These are phyloP conservation scores for Drosophila paranaensis DNA, from an alignment of 2,888 invertebrate genomes.

Conservation along the genomic window DNA sequence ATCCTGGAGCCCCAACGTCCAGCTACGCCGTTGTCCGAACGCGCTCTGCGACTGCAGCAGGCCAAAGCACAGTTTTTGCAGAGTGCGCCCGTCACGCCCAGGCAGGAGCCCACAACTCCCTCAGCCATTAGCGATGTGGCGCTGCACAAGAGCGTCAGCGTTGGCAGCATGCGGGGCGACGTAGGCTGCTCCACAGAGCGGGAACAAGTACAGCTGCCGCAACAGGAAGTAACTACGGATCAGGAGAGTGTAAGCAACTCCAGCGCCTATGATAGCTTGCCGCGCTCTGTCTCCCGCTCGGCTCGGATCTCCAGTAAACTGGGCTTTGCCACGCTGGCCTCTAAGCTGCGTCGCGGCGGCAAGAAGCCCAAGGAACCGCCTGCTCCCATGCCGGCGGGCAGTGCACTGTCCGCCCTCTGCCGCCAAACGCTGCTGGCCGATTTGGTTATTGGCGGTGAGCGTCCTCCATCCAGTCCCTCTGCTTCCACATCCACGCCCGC, in stretches of 20 bases:
- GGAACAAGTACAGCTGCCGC: slow-evolving; percentile 15
- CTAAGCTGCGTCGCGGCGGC: slow-evolving; percentile 86
- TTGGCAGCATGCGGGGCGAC: slow-evolving; percentile 88
- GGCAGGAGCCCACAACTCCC: slow-evolving; percentile 82
- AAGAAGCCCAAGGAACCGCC: slow-evolving; percentile 75
- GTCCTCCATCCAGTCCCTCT: slow-evolving; percentile 59
- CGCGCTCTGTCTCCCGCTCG: slow-evolving; percentile 83
- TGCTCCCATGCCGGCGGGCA: slow-evolving; percentile 82
- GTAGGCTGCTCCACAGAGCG: slow-evolving; percentile 67
- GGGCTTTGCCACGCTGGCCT: slow-evolving; percentile 87
- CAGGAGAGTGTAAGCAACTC: slow-evolving; percentile 82
- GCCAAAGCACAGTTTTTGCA: slow-evolving; percentile 91
- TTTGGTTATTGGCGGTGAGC: slow-evolving; percentile 73
- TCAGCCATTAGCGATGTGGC: slow-evolving; percentile 84
- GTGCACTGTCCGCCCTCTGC: slow-evolving; percentile 89
- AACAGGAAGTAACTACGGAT: slow-evolving; percentile 69
- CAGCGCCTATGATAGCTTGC: slow-evolving; percentile 86
- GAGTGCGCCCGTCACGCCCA: slow-evolving; percentile 68
- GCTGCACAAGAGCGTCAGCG: slow-evolving; percentile 89
- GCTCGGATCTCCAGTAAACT: slow-evolving; percentile 84
- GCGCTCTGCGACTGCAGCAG: slow-evolving; percentile 87
- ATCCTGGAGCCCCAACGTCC: slow-evolving; percentile 60
- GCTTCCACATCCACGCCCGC: slow-evolving; percentile 3
- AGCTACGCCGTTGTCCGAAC: slow-evolving; percentile 83
- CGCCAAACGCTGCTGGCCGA: slow-evolving; percentile 91